phyloP scores from a whole-genome alignment of 2,797 vertebrate genomes.

The Sebastes kiyomatsui region DNA sequence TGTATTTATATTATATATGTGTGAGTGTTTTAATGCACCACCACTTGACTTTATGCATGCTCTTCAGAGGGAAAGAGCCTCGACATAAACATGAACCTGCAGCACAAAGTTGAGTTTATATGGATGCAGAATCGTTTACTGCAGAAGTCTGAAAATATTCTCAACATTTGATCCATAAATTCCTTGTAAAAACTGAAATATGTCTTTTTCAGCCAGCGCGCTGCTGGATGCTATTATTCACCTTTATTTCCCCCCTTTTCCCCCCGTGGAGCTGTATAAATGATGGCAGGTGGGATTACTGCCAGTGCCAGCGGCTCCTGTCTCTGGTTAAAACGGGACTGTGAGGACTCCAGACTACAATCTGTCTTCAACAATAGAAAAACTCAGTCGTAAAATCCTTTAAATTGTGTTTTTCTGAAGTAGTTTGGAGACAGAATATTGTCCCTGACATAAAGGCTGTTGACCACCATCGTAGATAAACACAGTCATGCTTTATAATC shows the following conservation, averaged over 20 bases:
- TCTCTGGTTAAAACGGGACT: constrained; percentile 20
- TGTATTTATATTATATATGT: neutral
- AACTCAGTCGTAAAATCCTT: neutral
- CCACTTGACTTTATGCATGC: neutral
- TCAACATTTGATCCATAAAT: constrained; percentile 30
- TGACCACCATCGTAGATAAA: neutral
- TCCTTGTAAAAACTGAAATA: constrained; percentile 39
- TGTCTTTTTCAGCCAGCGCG: constrained; percentile 34
- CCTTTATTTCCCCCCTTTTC: constrained; percentile 50
- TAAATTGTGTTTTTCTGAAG: too few species aligned
- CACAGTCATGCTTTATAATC: neutral
- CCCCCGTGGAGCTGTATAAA: constrained; percentile 52
- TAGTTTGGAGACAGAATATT: neutral
- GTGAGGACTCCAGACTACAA: neutral
- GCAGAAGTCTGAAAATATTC: constrained; percentile 5
- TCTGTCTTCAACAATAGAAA: constrained; percentile 5
- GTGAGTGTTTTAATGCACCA: neutral
- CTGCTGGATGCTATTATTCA: constrained; percentile 55
- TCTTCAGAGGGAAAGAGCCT: neutral
- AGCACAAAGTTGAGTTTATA: neutral
- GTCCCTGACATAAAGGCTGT: neutral
- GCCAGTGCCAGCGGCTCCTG: constrained; percentile 57
- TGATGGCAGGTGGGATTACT: constrained; percentile 55
- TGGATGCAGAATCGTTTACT: neutral
- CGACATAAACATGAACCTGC: neutral